These are phyloP conservation scores for Pseudochaenichthys georgianus DNA, from an alignment of 2,797 vertebrate genomes.

Conservation along the genomic window DNA sequence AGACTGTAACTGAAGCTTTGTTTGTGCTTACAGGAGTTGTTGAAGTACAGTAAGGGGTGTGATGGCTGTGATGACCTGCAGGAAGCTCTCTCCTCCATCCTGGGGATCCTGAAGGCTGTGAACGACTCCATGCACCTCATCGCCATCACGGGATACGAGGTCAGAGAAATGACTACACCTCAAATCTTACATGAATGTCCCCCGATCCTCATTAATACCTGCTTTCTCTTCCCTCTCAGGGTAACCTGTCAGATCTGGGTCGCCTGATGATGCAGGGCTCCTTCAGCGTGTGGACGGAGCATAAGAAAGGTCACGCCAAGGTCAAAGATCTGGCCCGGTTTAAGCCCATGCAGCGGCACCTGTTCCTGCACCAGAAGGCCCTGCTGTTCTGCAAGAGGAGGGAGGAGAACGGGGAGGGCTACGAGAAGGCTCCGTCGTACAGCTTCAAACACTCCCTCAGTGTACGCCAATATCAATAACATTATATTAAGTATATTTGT, in stretches of 20 bases:
- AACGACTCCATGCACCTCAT: conserved; percentile 99
- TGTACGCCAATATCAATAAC: conserved; percentile 78
- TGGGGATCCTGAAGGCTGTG: conserved; percentile 97
- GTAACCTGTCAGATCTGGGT: conserved; percentile 93
- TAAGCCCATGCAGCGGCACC: conserved; percentile 98
- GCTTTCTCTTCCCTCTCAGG: conserved; percentile 75
- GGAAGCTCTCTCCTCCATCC: conserved; percentile 93
- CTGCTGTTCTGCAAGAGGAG: conserved; percentile 97
- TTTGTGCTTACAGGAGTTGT: conserved; percentile 87
- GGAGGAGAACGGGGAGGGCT: conserved; percentile 97
- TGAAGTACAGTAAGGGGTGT: conserved; percentile 95
- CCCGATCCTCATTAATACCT: neutral
- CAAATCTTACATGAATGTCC: too few species aligned
- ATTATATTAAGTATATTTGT: fast-evolving
- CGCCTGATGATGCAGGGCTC: conserved; percentile 97
- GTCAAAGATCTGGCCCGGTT: conserved; percentile 98
- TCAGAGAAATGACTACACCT: conserved; percentile 47
- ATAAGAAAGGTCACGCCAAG: conserved; percentile 95
- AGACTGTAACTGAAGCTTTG: neutral
- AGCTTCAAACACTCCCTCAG: conserved; percentile 97
- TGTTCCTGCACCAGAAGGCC: conserved; percentile 95
- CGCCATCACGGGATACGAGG: conserved; percentile 98
- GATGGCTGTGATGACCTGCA: conserved; percentile 94
- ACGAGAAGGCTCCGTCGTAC: conserved; percentile 97
- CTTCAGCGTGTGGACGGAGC: conserved; percentile 97